phyloP scores from a whole-genome alignment of 2,888 invertebrate genomes.

The Cerastis rubricosa region DNA sequence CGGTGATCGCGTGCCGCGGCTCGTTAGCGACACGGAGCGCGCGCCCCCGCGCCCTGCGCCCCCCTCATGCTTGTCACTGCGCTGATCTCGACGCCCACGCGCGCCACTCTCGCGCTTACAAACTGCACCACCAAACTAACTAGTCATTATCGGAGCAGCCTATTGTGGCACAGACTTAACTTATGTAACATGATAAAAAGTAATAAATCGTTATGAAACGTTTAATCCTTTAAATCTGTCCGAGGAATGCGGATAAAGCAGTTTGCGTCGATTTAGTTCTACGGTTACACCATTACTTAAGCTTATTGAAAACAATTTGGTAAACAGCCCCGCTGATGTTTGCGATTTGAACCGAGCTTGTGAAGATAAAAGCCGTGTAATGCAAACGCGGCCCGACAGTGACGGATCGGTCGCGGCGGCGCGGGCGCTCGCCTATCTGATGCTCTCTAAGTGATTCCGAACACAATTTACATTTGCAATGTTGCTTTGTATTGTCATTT shows the following conservation, averaged over 20 bases:
- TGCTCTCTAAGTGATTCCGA: constrained; percentile 89
- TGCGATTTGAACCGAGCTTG: constrained; percentile 86
- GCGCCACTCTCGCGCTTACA: constrained; percentile 70
- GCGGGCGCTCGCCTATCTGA: constrained; percentile 86
- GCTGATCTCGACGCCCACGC: constrained; percentile 72
- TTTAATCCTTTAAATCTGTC: constrained; percentile 82
- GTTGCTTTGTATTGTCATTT: constrained; percentile 87
- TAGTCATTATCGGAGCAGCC: constrained; percentile 82
- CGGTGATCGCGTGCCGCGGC: constrained; percentile 84
- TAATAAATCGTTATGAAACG: constrained; percentile 85
- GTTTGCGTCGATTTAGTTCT: constrained; percentile 77
- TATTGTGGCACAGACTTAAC: constrained; percentile 80
- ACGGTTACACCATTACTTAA: constrained; percentile 85
- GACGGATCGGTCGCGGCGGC: constrained; percentile 89
- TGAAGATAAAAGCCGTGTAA: constrained; percentile 89
- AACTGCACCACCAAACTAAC: constrained; percentile 78
- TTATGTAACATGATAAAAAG: constrained; percentile 85
- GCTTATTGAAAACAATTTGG: constrained; percentile 90
- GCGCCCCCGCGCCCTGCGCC: constrained; percentile 55
- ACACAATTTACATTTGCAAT: constrained; percentile 88
- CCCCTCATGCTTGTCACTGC: constrained; percentile 71
- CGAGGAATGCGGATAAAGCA: constrained; percentile 79
- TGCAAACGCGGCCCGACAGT: constrained; percentile 89
- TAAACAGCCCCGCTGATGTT: constrained; percentile 88
- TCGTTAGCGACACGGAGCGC: constrained; percentile 81